These are phyloP conservation scores for Bovichtus variegatus DNA, from an alignment of 2,797 vertebrate genomes.

Conservation along the genomic window DNA sequence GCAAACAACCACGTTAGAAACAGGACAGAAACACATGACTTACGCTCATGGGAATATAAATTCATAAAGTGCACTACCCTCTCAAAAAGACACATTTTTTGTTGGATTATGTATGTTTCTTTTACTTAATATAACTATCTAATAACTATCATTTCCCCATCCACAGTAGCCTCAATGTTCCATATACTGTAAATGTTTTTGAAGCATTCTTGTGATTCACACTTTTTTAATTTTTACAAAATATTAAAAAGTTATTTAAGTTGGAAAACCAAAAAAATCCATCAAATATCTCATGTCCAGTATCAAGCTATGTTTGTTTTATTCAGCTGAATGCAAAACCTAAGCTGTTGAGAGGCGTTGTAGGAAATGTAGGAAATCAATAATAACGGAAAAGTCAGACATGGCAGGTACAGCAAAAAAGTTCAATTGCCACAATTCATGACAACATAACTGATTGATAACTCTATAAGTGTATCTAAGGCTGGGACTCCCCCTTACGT, in stretches of 20 bases:
- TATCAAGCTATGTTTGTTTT: not conserved
- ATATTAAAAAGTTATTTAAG: not conserved
- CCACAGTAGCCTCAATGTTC: not conserved
- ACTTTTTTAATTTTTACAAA: not conserved
- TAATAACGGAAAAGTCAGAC: not conserved
- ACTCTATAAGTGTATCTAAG: constrained; percentile 24
- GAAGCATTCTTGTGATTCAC: not conserved
- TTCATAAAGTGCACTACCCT: not conserved
- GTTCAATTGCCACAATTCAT: not conserved
- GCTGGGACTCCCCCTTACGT: constrained; percentile 13
- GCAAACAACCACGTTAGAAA: constrained; percentile 30
- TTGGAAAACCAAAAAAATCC: not conserved
- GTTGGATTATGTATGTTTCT: not conserved
- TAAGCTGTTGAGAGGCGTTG: not conserved
- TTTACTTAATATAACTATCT: not conserved
- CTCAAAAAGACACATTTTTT: not conserved
- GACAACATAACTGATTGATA: constrained; percentile 30
- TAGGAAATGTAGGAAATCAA: constrained; percentile 3
- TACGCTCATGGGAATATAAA: not conserved
- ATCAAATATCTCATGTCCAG: not conserved
- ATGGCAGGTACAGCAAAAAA: not conserved
- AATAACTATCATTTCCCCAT: not conserved
- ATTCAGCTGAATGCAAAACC: not conserved
- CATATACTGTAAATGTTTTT: not conserved
- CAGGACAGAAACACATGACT: constrained; percentile 4